A percentile compares a stretch with the other conserved stretches of the same genome.
These are phyloP conservation scores for Rambutsinella grinnellia DNA, from an alignment of 2,888 invertebrate genomes.

Conservation along the genomic window DNA sequence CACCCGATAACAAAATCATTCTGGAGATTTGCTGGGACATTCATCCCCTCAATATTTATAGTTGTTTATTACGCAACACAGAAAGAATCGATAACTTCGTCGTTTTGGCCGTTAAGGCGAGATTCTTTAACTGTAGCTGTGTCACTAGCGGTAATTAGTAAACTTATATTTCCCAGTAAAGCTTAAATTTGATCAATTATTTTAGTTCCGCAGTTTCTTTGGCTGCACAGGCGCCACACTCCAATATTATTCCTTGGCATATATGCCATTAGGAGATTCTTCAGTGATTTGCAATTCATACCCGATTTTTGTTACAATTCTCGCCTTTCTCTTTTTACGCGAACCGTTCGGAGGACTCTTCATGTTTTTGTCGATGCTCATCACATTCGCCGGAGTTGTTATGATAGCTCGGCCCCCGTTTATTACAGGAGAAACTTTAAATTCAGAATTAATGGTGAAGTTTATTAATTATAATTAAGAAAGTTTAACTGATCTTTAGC, in stretches of 20 bases:
- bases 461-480: no score
- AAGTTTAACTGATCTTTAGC: no score
- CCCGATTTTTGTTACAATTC: conserved; percentile 59
- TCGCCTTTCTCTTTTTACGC: conserved; percentile 57
- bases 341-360: conserved; percentile 64
- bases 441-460: conserved; percentile 61
- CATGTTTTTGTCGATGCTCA: conserved; percentile 50
- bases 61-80: conserved; percentile 53
- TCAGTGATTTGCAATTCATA: conserved; percentile 64
- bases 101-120: conserved; percentile 61
- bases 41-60: conserved; percentile 59
- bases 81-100: conserved; percentile 51
- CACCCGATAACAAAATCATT: conserved; percentile 63
- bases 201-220: conserved; percentile 62
- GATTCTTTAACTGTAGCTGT: conserved; percentile 52
- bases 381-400: conserved; percentile 57
- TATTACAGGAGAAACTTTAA: conserved; percentile 56
- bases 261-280: conserved; percentile 61
- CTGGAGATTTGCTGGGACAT: conserved; percentile 60
- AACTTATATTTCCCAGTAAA: no score
- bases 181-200: no score
- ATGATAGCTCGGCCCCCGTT: conserved; percentile 60
- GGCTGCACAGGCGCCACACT: conserved; percentile 63
- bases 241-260: conserved; percentile 62
- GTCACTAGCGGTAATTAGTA: conserved; percentile 51